Base-by-base conservation (phyloP, 2,113 vertebrate species). In the Talpa occidentalis region DNA sequence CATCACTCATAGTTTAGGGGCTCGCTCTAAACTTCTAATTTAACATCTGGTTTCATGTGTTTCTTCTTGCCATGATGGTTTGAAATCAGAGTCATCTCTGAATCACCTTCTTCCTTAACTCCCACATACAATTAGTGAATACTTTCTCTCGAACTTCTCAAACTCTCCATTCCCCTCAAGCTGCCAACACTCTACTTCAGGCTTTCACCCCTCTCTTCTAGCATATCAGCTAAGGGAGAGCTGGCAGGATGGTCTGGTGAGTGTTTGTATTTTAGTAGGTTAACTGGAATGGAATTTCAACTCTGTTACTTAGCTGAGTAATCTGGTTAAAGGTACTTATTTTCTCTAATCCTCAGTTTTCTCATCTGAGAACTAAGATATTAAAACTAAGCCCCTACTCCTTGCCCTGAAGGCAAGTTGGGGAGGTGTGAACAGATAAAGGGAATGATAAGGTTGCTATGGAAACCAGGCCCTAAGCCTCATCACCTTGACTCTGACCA, bases 21-120 rank as follows among this genome's bases (percentile, higher is more conserved):
- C n/a, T 85, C 28, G 3, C 12, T 93, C 82, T 80, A 56, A 91
- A 64, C 62, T 67, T 88, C n/a, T 59, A 52, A 82, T 59, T 62
- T 81, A 76, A 66, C 10, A 80, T 83, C 49, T 26, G 10, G 49
- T 87, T 37, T 86, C 80, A 74, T 30, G 24, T 37, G 40, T 26
- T 66, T 49, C 72, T 21, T 19, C 17, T 3, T 21, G 64, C 22
- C 24, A 26, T 21, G 49, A 66, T 83, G 52, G 66, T 66, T 90
- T 79, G 35, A 67, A 84, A 26, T 90, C 26, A 66, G 87, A 88
- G 60, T 91, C 82, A 88, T 87, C 59, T 83, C 22, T 73, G 91
- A 88, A 72, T 96, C 89, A 92, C 16, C 60, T 66, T 88, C 77
- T 88, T 76, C 74, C 78, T 91, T 59, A 85, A 76, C 49, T 90